Evolutionary conservation across 2,797 vertebrate genomes (phyloP).

Genomic region (Macroramphosus scolopax): DNA sequence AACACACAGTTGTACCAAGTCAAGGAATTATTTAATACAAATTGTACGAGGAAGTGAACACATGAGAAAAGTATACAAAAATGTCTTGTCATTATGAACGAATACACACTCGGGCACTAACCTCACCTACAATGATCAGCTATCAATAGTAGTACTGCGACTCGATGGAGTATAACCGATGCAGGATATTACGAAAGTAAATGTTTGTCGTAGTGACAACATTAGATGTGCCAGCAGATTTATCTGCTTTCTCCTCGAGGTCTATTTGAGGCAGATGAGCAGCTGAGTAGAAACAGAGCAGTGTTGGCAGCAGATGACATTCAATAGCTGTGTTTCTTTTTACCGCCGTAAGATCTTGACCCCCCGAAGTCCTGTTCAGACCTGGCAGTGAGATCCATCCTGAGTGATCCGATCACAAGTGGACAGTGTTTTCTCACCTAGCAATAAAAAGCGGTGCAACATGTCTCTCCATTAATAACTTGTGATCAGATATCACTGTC

Average conservation of each 20-base stretch:
- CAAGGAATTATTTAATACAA: no score
- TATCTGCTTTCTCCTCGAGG: background rate
- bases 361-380: background rate
- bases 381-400: no score
- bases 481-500: no score
- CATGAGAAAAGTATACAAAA: no score
- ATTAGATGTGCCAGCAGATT: background rate
- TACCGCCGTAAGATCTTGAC: slow-evolving; percentile 28
- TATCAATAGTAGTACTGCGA: background rate
- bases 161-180: background rate
- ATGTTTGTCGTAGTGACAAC: slow-evolving; percentile 10
- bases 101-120: background rate
- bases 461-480: no score
- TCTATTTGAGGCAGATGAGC: slow-evolving; percentile 2
- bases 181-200: background rate
- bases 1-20: no score
- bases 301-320: background rate
- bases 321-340: background rate
- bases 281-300: slow-evolving; percentile 15
- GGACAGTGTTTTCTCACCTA: no score
- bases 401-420: no score
- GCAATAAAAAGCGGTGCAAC: no score
- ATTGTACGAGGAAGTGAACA: no score
- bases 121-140: background rate
- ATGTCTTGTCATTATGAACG: no score